Conservation (phyloP, 2,888 invertebrate genomes). For the Athalia cordata region DNA sequence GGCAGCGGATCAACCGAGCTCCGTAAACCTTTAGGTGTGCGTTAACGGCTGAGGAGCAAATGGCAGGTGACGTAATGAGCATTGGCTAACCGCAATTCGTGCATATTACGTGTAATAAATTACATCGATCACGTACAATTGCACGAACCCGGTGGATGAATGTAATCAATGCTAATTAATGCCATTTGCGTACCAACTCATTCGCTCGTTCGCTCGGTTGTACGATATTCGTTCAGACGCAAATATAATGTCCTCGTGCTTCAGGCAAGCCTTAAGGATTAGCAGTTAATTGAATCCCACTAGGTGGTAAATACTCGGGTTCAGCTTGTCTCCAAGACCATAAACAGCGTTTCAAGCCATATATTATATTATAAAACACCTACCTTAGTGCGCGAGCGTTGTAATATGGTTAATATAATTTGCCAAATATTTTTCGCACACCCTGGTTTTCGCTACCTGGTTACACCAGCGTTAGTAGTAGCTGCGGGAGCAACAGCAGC, state of each 20-base stretch:
- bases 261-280: constrained; percentile 15
- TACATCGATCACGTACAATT: constrained; percentile 35
- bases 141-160: constrained; percentile 25
- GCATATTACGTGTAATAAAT: constrained; percentile 35
- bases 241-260: background rate
- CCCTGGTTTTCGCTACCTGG: constrained; percentile 13
- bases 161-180: constrained; percentile 41
- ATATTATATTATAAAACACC: constrained; percentile 19
- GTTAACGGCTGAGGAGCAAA: constrained; percentile 8
- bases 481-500: background rate
- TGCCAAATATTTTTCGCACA: constrained; percentile 14
- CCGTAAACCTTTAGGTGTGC: too few relatives aligned
- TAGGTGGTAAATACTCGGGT: constrained; percentile 24
- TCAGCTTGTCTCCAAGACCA: constrained; percentile 38
- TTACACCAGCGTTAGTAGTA: background rate
- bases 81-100: constrained; percentile 33
- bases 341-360: constrained; percentile 20
- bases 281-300: constrained; percentile 33
- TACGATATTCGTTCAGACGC: constrained; percentile 19
- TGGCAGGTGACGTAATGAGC: constrained; percentile 27
- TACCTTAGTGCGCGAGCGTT: background rate
- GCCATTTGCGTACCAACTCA: constrained; percentile 10
- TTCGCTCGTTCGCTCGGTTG: background rate
- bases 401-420: constrained; percentile 14
- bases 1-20: constrained; percentile 13